Percentiles rank a stretch among this genome's conserved stretches.
Evolutionary conservation across 2,888 invertebrate species (phyloP).

Genomic region (Athalia rosae): DNA sequence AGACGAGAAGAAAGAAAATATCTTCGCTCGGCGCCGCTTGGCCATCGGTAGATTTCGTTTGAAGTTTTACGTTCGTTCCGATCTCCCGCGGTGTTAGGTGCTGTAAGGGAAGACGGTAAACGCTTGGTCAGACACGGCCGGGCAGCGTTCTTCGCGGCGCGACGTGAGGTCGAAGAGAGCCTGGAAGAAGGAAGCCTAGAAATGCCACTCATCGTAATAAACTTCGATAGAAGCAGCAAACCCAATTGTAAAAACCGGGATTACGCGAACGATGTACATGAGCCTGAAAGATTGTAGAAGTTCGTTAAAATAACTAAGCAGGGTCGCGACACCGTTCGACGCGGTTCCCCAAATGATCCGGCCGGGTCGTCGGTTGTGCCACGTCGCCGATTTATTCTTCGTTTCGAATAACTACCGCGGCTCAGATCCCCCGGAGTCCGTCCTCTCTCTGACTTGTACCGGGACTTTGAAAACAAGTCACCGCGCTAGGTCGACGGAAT

Average conservation of each 20-base stretch:
- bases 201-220: not conserved
- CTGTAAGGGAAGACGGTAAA: too few relatives aligned
- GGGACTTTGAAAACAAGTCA: too few relatives aligned
- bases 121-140: too few relatives aligned
- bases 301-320: constrained; percentile 46
- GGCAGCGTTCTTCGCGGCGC: too few relatives aligned
- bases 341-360: constrained; percentile 27
- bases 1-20: too few relatives aligned
- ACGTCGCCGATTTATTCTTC: constrained; percentile 4
- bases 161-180: too few relatives aligned
- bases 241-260: constrained; percentile 19
- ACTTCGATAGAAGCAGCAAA: not conserved
- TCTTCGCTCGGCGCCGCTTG: too few relatives aligned
- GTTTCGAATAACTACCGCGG: not conserved
- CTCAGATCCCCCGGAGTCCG: not conserved
- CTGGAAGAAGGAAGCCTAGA: not conserved
- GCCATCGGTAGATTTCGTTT: too few relatives aligned
- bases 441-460: not conserved
- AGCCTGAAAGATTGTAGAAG: constrained; percentile 5
- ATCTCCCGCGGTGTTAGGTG: too few relatives aligned
- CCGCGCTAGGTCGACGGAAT: not conserved
- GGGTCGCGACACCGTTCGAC: constrained; percentile 45
- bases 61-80: too few relatives aligned
- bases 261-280: not conserved
- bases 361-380: constrained; percentile 40